Base-by-base conservation (phyloP, 2,113 vertebrate species). In the Anthoscopus minutus region DNA sequence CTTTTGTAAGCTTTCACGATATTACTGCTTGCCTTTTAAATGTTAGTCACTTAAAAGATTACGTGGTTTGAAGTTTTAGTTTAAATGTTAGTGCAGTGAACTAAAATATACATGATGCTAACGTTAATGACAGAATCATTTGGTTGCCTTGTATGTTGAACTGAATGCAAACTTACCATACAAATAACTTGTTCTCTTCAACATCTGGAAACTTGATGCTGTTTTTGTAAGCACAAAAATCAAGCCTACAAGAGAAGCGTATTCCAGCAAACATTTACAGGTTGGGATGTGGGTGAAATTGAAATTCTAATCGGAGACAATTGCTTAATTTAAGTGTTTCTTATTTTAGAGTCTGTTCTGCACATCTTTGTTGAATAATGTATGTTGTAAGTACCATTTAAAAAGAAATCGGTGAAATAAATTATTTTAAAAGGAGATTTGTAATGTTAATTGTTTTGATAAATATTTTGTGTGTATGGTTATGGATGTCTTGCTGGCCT, bases 1-100 rank as follows among this genome's bases (percentile, higher is more conserved):
- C 95, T 89, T 96, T 94, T 71, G 97, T 97, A 90, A 97, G 96
- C 98, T 98, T 97, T 96, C 94, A 89, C 90, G 97, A 96, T 97
- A 97, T 97, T 97, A 96, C 96, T 97, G 98, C 98, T 98, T 98
- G 98, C 98, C 98, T 98, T 98, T 97, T 98, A 89, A 98, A 98
- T 98, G 97, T 98, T 98, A 98, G 98, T 98, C 98, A 97, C 96
- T 92, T 97, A 97, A 95, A 67, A 96, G 95, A 97, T 98, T 97
- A 94, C 37, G 97, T 98, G 98, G 97, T 98, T 98, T 98, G 94
- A 97, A 93, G 96, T 98, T 97, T 98, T 98, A 97, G 97, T 98
- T 98, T 97, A 95, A 97, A 97, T 97, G 96, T 98, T 97, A 98
- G 97, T 98, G 97, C 97, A 92, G 97, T 98, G 97, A 96, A 96